Conservation (phyloP, 2,797 vertebrate species). For the Phoebastria nigripes region DNA sequence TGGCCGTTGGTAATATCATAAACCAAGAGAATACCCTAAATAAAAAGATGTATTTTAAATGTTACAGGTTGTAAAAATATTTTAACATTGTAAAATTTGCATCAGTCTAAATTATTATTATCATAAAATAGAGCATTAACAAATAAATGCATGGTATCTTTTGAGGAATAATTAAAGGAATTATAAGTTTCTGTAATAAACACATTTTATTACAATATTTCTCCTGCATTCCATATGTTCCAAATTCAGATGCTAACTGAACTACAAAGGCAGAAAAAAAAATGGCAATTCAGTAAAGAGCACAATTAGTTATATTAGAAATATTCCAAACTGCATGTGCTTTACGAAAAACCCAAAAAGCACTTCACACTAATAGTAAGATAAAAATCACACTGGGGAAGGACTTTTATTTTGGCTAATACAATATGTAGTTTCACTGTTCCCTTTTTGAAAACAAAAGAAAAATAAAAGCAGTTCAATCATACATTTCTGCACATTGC, state of each 20-base stretch:
- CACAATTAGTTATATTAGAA: not conserved
- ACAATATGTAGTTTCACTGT: not conserved
- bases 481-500: not conserved
- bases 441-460: not conserved
- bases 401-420: not conserved
- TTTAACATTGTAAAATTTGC: not conserved
- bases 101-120: not conserved
- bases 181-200: not conserved
- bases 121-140: not conserved
- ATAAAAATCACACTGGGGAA: not conserved
- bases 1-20: constrained; percentile 98
- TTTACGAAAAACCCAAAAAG: not conserved
- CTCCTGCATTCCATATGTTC: not conserved
- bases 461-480: not conserved
- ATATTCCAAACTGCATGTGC: not conserved
- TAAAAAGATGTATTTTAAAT: constrained; percentile 45
- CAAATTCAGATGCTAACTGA: not conserved
- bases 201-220: not conserved
- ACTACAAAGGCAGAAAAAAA: not conserved
- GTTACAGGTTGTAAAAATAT: not conserved
- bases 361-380: not conserved
- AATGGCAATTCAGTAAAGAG: not conserved
- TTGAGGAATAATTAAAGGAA: not conserved
- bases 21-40: constrained; percentile 92
- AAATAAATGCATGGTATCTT: not conserved